Evolutionary conservation across 1,140 invertebrate species (phyloP).

Genomic region (Aphelenchoides avenae): DNA sequence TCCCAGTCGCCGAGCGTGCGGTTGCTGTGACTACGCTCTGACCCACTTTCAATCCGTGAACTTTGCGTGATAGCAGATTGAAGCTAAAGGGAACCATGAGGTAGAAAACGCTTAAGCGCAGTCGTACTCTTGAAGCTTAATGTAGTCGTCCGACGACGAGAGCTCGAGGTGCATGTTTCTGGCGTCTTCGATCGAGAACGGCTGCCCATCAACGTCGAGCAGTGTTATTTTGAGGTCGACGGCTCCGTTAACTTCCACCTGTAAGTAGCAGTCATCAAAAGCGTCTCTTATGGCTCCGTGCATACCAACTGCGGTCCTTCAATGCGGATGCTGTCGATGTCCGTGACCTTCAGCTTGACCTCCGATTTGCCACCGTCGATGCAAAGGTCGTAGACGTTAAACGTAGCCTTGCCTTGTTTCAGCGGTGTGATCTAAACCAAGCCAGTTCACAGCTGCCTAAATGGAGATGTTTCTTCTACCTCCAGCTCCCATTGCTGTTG

Average conservation of each 20-base stretch:
- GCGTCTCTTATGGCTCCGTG: too few species aligned
- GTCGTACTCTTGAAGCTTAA: too few species aligned
- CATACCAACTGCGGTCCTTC: slow-evolving; percentile 1
- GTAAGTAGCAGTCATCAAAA: too few species aligned
- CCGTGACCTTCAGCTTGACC: slow-evolving; percentile 6
- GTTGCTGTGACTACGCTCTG: neutral
- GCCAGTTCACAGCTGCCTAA: too few species aligned
- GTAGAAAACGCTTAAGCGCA: too few species aligned
- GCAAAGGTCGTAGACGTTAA: slow-evolving; percentile 11
- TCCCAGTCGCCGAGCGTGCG: neutral
- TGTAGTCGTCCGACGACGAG: neutral
- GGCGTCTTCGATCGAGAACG: slow-evolving; percentile 11
- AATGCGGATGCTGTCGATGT: slow-evolving; percentile 15
- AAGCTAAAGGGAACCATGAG: too few species aligned
- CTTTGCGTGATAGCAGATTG: too few species aligned
- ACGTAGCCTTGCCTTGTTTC: neutral
- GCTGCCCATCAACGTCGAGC: slow-evolving; percentile 11
- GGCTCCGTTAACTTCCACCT: neutral
- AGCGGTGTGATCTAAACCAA: slow-evolving; percentile 10
- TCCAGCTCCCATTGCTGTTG: too few species aligned
- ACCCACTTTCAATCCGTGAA: neutral
- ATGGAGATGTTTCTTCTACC: neutral
- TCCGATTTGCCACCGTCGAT: slow-evolving; percentile 1
- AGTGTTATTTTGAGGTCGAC: neutral
- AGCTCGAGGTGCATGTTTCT: slow-evolving; percentile 1